Percentiles rank a stretch among this genome's conserved stretches.
Conservation (phyloP, 2,113 vertebrate genomes). For the Anser cygnoides region DNA sequence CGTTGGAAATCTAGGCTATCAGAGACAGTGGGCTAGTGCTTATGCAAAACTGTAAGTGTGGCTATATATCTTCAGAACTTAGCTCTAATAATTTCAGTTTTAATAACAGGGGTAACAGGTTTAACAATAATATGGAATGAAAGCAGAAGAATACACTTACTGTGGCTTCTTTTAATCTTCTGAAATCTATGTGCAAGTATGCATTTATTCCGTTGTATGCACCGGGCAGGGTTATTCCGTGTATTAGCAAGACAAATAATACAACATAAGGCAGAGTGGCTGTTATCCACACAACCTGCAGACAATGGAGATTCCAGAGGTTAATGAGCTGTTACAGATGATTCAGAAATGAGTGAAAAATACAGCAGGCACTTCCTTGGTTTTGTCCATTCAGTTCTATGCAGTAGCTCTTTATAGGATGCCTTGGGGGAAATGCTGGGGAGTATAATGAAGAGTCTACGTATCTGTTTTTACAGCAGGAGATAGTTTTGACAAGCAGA, state of each 20-base stretch:
- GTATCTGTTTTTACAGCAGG: background rate
- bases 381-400: background rate
- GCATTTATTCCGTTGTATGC: conserved; percentile 91
- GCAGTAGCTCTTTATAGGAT: background rate
- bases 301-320: background rate
- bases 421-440: background rate
- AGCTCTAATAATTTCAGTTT: background rate
- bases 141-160: conserved; percentile 72
- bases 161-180: conserved; percentile 89
- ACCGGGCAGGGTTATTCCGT: conserved; percentile 92
- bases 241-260: conserved; percentile 91
- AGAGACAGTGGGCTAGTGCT: background rate
- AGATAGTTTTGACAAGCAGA: background rate
- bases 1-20: background rate
- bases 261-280: conserved; percentile 97
- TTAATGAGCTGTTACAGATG: background rate
- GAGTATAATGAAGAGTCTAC: fast-evolving
- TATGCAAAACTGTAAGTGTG: background rate
- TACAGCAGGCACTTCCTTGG: background rate
- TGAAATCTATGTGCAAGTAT: conserved; percentile 93
- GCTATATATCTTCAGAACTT: background rate
- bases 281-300: conserved; percentile 97
- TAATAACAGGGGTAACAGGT: background rate
- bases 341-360: background rate
- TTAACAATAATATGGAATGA: background rate